A percentile compares a stretch with the other conserved stretches of the same genome.
Conservation (phyloP, 2,888 invertebrate species). For the Folsomia manolachei region DNA sequence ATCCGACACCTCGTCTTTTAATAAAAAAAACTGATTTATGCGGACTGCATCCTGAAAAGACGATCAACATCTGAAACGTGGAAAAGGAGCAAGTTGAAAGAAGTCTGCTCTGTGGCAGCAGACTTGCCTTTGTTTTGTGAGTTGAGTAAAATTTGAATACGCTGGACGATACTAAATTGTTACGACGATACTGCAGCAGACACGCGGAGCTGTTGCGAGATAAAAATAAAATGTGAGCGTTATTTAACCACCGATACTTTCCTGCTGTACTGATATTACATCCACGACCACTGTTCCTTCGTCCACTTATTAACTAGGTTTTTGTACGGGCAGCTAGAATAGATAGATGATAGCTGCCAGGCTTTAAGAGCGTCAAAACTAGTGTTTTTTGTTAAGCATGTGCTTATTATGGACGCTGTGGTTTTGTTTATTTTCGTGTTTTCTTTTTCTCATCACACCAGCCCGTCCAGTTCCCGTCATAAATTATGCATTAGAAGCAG, state of each 20-base stretch:
- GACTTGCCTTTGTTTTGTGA: not conserved
- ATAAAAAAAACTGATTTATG: not conserved
- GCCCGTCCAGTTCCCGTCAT: constrained; percentile 7
- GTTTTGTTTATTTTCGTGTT: constrained; percentile 17
- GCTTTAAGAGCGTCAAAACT: not conserved
- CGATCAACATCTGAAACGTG: not conserved
- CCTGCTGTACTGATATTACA: not conserved
- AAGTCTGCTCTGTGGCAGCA: not conserved
- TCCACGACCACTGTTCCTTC: too few species aligned
- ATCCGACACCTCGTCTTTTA: not conserved
- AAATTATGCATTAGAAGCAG: constrained; percentile 19
- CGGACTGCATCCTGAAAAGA: not conserved
- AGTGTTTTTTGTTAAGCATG: constrained; percentile 11
- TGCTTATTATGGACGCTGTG: constrained; percentile 17
- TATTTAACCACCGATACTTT: not conserved
- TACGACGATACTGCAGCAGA: not conserved
- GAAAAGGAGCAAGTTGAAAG: not conserved
- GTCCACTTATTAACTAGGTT: too few species aligned
- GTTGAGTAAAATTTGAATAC: constrained; percentile 6
- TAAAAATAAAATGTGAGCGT: not conserved
- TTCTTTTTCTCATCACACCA: constrained; percentile 16
- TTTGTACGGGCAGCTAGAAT: not conserved
- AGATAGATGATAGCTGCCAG: too few species aligned
- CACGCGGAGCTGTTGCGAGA: not conserved
- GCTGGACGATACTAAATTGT: not conserved